Evolutionary conservation across 2,113 vertebrate species (phyloP).

Genomic region (Lucifuga dentata): DNA sequence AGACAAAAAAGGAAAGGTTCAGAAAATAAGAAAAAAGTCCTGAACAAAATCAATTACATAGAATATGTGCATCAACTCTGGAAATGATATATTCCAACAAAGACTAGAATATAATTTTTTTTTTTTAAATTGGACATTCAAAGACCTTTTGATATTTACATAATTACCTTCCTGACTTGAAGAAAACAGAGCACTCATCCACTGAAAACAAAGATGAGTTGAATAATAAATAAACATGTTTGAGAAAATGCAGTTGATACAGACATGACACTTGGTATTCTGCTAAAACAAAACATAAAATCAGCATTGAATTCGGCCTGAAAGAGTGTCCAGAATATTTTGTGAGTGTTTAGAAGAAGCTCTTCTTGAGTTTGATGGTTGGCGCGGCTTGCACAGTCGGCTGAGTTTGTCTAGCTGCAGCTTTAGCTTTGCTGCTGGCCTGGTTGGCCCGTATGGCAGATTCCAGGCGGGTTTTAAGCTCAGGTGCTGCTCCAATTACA

Average conservation of each 20-base stretch:
- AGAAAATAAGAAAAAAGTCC: background rate
- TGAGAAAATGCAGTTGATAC: conserved; percentile 27
- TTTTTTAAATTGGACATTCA: conserved; percentile 61
- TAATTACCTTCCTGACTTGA: conserved; percentile 28
- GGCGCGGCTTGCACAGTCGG: conserved; percentile 91
- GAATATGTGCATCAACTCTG: conserved; percentile 32
- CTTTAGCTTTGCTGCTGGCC: conserved; percentile 93
- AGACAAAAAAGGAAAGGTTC: background rate
- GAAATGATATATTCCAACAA: conserved; percentile 53
- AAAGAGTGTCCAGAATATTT: conserved; percentile 20
- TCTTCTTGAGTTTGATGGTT: conserved; percentile 98
- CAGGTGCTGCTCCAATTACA: conserved; percentile 96
- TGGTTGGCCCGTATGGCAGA: conserved; percentile 95
- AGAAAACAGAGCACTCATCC: conserved; percentile 12
- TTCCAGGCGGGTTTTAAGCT: conserved; percentile 94
- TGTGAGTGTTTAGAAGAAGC: conserved; percentile 89
- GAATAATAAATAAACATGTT: conserved; percentile 68
- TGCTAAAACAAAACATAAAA: conserved; percentile 39
- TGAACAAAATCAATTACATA: conserved; percentile 36
- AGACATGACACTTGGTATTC: conserved; percentile 26
- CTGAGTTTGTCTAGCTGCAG: conserved; percentile 88
- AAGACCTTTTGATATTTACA: conserved; percentile 64
- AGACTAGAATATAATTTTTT: conserved; percentile 21
- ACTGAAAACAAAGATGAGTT: conserved; percentile 35
- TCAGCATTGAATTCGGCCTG: conserved; percentile 14